Evolutionary conservation across 2,888 invertebrate species (phyloP), one percentile per base, ranked within the genome.

Genomic region (Melieria omissa): DNA sequence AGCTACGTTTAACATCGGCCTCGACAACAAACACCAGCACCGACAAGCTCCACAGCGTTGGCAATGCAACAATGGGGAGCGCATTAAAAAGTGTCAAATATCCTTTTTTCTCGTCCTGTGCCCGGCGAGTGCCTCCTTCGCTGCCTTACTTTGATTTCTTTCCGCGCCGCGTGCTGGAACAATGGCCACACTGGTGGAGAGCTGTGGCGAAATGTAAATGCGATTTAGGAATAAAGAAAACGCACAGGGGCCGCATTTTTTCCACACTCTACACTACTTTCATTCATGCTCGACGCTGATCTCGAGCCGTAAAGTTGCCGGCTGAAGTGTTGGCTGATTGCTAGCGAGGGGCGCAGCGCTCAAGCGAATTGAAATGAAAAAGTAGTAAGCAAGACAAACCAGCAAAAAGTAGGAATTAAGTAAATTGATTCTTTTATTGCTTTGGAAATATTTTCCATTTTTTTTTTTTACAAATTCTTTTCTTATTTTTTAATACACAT

Each of bases 21-120:
- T n/a, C 8, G 57, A 16, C 16, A 57, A 57, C 8, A 14, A 57
- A 57, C 57, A 12, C 14, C 6, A 57, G 41, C 5, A 0, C 57
- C 1, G 10, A 57, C 16, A 64, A 9, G 14, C 10, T 8, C 29
- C 46, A 46, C n/a, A 47, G 42, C 16, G 42, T 14, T 10, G 47
- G 8, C 16, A 64, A 66, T 68, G 29, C 71, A 74, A 73, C 72
- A 76, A 75, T 72, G 66, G 72, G 74, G 68, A 47, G 57, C 60
- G 72, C 71, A 74, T 73, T 75, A 74, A 76, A 76, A 76, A 76
- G 75, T 75, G 74, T 76, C 75, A 75, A 74, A 75, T 75, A 74
- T 74, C 74, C 72, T 73, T 72, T 72, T 65, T 74, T 74, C 29
- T 4, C 67, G 12, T 16, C 44, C 47, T 60, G 29, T 60, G 46